phyloP scores from a whole-genome alignment of 2,113 vertebrate species.

The Tetraodon nigroviridis region DNA sequence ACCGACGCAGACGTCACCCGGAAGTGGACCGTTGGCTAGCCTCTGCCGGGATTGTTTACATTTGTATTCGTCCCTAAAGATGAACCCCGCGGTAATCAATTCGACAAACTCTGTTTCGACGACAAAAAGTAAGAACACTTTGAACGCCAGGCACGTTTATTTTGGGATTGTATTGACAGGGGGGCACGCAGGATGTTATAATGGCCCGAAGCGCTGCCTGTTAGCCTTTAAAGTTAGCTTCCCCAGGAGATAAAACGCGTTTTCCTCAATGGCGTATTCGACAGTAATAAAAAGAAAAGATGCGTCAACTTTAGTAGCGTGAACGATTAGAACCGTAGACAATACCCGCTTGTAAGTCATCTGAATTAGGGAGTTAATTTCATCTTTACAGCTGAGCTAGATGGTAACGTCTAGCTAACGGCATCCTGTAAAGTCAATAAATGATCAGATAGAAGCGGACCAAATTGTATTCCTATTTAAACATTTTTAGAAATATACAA shows the following conservation, averaged over 20 bases:
- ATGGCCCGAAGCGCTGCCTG: constrained; percentile 16
- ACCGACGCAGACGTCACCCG: constrained; percentile 13
- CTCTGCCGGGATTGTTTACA: constrained; percentile 35
- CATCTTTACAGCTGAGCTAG: not conserved
- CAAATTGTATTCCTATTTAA: too few relatives aligned
- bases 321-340: fast-evolving
- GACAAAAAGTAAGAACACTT: constrained; percentile 44
- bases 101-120: constrained; percentile 54
- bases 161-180: not conserved
- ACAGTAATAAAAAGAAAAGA: too few relatives aligned
- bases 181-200: not conserved
- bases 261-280: not conserved
- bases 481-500: too few relatives aligned
- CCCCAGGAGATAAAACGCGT: too few relatives aligned
- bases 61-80: constrained; percentile 14
- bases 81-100: constrained; percentile 54
- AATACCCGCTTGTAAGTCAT: too few relatives aligned
- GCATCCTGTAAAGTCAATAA: too few relatives aligned
- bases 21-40: constrained; percentile 20
- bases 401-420: not conserved
- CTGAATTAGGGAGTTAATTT: not conserved
- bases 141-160: not conserved
- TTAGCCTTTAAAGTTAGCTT: constrained; percentile 10
- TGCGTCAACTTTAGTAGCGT: not conserved
- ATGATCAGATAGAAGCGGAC: too few relatives aligned